These are phyloP conservation scores for Hybos culiciformis DNA, from an alignment of 2,888 invertebrate genomes.

Conservation along the genomic window DNA sequence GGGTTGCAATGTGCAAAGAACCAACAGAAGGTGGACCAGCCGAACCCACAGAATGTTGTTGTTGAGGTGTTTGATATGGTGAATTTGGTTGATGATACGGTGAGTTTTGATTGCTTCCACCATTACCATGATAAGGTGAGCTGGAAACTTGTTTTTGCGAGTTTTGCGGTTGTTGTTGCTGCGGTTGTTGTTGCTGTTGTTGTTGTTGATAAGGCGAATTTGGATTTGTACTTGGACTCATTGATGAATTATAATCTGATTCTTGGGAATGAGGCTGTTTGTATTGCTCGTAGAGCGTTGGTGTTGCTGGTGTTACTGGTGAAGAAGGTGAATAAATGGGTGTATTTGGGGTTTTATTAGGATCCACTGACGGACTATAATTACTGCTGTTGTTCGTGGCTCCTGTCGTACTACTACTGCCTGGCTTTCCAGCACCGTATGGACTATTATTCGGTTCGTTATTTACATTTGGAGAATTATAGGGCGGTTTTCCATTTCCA, in stretches of 20 bases:
- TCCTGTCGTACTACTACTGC: constrained; percentile 7
- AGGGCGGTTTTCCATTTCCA: too few relatives aligned
- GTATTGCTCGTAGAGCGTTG: constrained; percentile 43
- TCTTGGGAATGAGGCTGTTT: constrained; percentile 41
- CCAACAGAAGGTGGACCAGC: not conserved
- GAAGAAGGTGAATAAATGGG: constrained; percentile 30
- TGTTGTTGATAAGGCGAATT: constrained; percentile 41
- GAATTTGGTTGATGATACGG: constrained; percentile 28
- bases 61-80: constrained; percentile 20
- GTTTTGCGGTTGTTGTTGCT: constrained; percentile 34
- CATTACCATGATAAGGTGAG: constrained; percentile 32
- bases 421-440: constrained; percentile 13
- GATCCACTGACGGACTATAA: constrained; percentile 29
- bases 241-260: constrained; percentile 40
- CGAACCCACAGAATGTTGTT: constrained; percentile 20
- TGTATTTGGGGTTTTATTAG: constrained; percentile 26
- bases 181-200: constrained; percentile 36
- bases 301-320: constrained; percentile 21
- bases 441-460: constrained; percentile 31
- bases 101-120: constrained; percentile 26
- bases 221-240: constrained; percentile 41
- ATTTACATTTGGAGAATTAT: constrained; percentile 39
- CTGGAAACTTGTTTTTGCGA: too few relatives aligned
- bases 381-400: constrained; percentile 29
- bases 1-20: constrained; percentile 14